These are phyloP conservation scores for Diplogasteroides magnus DNA, from an alignment of 1,140 invertebrate genomes.

Conservation along the genomic window DNA sequence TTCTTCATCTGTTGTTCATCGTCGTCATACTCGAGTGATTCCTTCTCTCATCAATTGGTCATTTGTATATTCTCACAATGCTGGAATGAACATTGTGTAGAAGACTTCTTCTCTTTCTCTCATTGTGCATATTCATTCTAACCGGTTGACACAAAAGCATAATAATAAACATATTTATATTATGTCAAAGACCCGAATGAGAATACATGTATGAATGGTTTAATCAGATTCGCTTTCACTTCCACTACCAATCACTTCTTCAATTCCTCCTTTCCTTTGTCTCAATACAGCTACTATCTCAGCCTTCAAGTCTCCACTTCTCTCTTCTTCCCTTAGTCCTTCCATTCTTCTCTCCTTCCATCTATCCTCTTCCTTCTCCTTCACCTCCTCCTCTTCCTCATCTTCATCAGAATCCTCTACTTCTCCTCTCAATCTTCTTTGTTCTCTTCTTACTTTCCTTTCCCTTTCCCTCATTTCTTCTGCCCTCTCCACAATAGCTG, in stretches of 20 bases:
- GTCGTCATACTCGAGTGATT: not conserved
- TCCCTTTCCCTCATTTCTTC: not conserved
- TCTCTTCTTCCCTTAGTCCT: not conserved
- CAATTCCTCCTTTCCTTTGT: not conserved
- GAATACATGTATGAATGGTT: not conserved
- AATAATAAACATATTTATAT: not conserved
- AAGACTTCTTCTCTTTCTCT: not conserved
- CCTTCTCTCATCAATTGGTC: not conserved
- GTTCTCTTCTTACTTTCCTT: not conserved
- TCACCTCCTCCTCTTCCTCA: not conserved
- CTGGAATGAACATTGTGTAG: not conserved
- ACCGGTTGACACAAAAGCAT: not conserved
- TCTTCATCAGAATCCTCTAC: not conserved
- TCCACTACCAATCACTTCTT: not conserved
- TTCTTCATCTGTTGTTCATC: not conserved
- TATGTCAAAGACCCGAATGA: not conserved
- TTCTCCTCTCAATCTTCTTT: not conserved
- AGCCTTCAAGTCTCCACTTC: not conserved
- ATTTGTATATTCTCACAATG: not conserved
- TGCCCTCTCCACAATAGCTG: not conserved
- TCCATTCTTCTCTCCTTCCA: not conserved
- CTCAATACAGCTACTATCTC: not conserved
- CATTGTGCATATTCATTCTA: not conserved
- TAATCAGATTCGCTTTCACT: not conserved
- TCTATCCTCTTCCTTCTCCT: not conserved